Percentiles rank a stretch among this genome's conserved stretches.
phyloP scores from a whole-genome alignment of 1,140 invertebrate genomes.

The Amyelois transitella region DNA sequence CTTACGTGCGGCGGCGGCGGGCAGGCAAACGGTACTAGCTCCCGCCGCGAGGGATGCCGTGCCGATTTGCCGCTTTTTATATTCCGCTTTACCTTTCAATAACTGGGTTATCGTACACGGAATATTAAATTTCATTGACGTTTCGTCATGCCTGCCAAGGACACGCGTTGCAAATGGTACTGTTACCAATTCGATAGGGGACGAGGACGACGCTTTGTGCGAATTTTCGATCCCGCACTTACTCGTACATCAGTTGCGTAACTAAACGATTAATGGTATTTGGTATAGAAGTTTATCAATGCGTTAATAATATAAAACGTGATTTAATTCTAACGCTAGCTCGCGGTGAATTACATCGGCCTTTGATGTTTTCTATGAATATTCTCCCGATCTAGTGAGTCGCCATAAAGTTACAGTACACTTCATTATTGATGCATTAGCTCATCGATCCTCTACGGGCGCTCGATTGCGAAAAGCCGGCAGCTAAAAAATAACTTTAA shows the following conservation, averaged over 20 bases:
- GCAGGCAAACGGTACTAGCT: constrained; percentile 57
- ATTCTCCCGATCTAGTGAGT: no score
- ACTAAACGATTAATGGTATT: neutral
- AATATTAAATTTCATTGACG: constrained; percentile 67
- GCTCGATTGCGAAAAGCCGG: constrained; percentile 13
- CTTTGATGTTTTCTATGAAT: neutral
- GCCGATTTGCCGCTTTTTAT: constrained; percentile 59
- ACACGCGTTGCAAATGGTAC: constrained; percentile 40
- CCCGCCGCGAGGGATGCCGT: constrained; percentile 41
- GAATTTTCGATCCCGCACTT: constrained; percentile 8
- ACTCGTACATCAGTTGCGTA: neutral
- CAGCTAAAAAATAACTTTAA: neutral
- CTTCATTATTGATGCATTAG: constrained; percentile 31
- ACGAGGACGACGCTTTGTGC: constrained; percentile 11
- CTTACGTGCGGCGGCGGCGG: constrained; percentile 66
- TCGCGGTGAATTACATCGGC: neutral
- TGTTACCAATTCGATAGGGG: constrained; percentile 23
- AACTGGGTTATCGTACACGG: constrained; percentile 64
- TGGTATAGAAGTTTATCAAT: neutral
- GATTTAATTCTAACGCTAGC: neutral
- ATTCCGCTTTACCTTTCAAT: constrained; percentile 47
- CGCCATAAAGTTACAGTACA: constrained; percentile 10
- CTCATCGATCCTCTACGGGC: constrained; percentile 13
- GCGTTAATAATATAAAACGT: neutral
- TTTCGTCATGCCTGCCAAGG: constrained; percentile 51